Percentiles rank a stretch among this genome's conserved stretches.
phyloP scores from a whole-genome alignment of 2,888 invertebrate genomes.

The Stenodema calcarata region DNA sequence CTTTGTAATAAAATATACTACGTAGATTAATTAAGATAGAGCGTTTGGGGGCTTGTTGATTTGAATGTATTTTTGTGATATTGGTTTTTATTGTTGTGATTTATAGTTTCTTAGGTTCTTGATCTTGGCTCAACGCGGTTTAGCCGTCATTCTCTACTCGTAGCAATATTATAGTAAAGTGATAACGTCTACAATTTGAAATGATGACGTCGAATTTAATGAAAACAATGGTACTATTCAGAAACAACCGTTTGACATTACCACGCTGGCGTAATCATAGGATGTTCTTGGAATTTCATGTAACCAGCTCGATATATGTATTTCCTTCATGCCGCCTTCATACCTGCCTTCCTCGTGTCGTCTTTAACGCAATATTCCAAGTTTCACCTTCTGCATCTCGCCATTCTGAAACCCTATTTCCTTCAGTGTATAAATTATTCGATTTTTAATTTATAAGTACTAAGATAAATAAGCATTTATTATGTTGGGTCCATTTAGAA shows the following conservation, averaged over 20 bases:
- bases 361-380: too few relatives aligned
- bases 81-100: background rate
- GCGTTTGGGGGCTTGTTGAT: background rate
- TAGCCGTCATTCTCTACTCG: background rate
- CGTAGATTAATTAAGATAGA: background rate
- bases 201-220: background rate
- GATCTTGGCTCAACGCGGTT: background rate
- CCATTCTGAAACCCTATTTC: too few relatives aligned
- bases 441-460: too few relatives aligned
- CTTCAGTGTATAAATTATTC: too few relatives aligned
- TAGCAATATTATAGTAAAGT: background rate
- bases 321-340: too few relatives aligned
- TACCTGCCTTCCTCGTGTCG: too few relatives aligned
- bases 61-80: background rate
- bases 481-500: too few relatives aligned
- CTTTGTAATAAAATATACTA: background rate
- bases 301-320: too few relatives aligned
- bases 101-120: background rate
- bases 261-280: background rate
- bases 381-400: too few relatives aligned
- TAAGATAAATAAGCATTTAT: too few relatives aligned
- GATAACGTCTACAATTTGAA: background rate
- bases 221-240: background rate
- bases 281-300: too few relatives aligned
- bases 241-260: background rate